Evolutionary conservation across 2,797 vertebrate genomes (phyloP).

Genomic region (Bucorvus abyssinicus): DNA sequence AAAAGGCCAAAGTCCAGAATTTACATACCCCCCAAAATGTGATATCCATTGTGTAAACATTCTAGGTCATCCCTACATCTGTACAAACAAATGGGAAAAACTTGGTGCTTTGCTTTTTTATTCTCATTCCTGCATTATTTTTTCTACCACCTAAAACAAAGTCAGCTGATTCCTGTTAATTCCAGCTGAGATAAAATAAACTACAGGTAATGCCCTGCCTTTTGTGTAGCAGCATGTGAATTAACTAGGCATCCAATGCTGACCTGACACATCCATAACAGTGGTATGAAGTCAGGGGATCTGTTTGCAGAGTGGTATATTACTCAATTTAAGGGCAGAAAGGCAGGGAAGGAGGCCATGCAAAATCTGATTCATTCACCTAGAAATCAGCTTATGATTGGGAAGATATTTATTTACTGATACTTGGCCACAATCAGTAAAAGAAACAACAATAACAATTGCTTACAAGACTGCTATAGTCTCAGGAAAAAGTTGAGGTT

Average conservation of each 20-base stretch:
- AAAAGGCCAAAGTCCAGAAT: background rate
- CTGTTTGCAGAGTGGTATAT: background rate
- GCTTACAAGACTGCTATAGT: background rate
- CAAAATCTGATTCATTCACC: constrained; percentile 1
- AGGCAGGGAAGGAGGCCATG: background rate
- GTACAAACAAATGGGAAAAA: background rate
- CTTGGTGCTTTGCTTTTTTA: background rate
- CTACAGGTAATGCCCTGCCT: background rate
- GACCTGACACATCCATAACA: background rate
- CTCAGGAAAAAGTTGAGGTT: background rate
- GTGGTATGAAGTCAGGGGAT: background rate
- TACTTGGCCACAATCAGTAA: background rate
- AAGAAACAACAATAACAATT: background rate
- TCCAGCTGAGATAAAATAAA: background rate
- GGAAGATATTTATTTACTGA: background rate
- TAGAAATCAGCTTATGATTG: background rate
- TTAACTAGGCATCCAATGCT: background rate
- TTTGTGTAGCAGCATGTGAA: background rate
- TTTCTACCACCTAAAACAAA: background rate
- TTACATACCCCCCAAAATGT: background rate
- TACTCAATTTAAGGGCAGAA: background rate
- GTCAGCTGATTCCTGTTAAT: background rate
- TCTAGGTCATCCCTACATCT: background rate
- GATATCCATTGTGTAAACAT: background rate
- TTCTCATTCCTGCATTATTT: background rate